phyloP scores from a whole-genome alignment of 2,888 invertebrate species.

The Bimastos eiseni region DNA sequence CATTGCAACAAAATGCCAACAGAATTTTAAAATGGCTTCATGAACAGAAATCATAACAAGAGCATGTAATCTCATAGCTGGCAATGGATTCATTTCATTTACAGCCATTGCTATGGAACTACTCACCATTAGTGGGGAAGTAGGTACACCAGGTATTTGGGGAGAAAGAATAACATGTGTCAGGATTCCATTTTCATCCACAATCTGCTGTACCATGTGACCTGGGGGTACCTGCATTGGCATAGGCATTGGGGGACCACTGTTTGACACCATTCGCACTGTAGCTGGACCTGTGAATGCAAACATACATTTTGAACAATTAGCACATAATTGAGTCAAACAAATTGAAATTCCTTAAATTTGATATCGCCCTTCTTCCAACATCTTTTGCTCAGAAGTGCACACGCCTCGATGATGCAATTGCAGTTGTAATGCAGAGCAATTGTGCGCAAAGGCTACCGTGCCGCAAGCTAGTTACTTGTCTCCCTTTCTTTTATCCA shows the following conservation, averaged over 20 bases:
- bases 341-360: too few species aligned
- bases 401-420: too few species aligned
- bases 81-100: not conserved
- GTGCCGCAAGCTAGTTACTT: too few species aligned
- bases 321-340: too few species aligned
- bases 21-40: not conserved
- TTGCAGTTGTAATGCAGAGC: too few species aligned
- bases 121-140: slow-evolving; percentile 56
- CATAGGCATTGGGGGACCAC: slow-evolving; percentile 78
- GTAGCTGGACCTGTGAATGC: slow-evolving; percentile 77
- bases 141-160: slow-evolving; percentile 53
- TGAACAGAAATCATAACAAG: not conserved
- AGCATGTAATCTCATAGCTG: not conserved
- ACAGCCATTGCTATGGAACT: not conserved
- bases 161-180: slow-evolving; percentile 87
- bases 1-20: not conserved
- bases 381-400: too few species aligned
- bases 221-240: slow-evolving; percentile 89
- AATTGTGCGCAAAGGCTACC: too few species aligned
- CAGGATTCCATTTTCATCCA: slow-evolving; percentile 85
- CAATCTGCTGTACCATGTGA: slow-evolving; percentile 86
- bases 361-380: too few species aligned
- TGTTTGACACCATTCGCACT: slow-evolving; percentile 82
- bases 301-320: not conserved
- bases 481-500: not conserved